These are phyloP conservation scores for Papilio gigon DNA, from an alignment of 2,888 invertebrate species.

Conservation along the genomic window DNA sequence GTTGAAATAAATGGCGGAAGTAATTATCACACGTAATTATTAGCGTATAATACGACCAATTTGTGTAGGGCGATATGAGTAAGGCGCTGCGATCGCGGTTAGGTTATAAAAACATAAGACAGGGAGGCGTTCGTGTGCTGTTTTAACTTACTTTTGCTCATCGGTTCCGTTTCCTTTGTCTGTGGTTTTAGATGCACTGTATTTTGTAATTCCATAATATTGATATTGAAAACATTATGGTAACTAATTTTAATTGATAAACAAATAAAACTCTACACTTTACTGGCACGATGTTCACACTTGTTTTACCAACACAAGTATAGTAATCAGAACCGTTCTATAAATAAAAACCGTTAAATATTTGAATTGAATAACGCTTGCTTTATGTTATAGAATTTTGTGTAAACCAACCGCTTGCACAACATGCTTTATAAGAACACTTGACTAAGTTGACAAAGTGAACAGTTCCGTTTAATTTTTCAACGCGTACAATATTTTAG, in stretches of 20 bases:
- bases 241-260: no score
- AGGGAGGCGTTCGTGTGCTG: no score
- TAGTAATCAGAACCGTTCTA: slow-evolving; percentile 24
- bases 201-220: no score
- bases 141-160: no score
- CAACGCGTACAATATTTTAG: no score
- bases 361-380: slow-evolving; percentile 24
- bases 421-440: neutral
- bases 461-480: neutral
- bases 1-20: neutral
- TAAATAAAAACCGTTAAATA: slow-evolving; percentile 28
- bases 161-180: no score
- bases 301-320: slow-evolving; percentile 5
- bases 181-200: no score
- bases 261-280: neutral
- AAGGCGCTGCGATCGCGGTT: no score
- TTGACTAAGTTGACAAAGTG: neutral
- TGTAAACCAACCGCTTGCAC: slow-evolving; percentile 1
- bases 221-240: no score
- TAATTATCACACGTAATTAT: neutral
- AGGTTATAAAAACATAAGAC: no score
- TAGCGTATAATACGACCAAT: no score
- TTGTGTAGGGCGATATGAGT: no score
- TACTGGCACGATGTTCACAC: slow-evolving; percentile 11
- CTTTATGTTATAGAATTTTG: neutral